phyloP scores from a whole-genome alignment of 2,888 invertebrate genomes.

The Eremobia ochroleuca region DNA sequence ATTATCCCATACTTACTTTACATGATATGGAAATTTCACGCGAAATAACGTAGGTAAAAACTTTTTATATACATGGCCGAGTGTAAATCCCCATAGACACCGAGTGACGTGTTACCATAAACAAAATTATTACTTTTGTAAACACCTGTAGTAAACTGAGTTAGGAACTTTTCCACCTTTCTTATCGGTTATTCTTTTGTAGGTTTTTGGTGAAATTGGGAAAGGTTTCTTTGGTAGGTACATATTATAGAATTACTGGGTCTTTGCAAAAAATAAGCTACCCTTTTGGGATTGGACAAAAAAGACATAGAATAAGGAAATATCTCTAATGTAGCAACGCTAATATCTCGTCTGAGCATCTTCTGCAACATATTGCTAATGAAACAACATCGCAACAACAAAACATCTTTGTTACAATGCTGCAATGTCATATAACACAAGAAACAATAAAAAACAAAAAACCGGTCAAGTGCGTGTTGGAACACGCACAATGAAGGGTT shows the following conservation, averaged over 20 bases:
- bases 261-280: background rate
- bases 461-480: no score
- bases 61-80: conserved; percentile 30
- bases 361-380: no score
- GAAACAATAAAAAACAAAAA: background rate
- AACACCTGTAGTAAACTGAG: conserved; percentile 53
- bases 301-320: background rate
- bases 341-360: background rate
- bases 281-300: background rate
- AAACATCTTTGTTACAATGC: background rate
- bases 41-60: conserved; percentile 25
- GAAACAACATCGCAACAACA: background rate
- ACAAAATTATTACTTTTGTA: conserved; percentile 58
- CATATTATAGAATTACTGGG: conserved; percentile 7
- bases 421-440: background rate
- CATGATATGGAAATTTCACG: conserved; percentile 39
- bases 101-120: conserved; percentile 51
- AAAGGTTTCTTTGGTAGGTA: background rate
- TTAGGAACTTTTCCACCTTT: conserved; percentile 55
- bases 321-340: background rate
- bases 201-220: conserved; percentile 21
- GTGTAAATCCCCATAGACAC: conserved; percentile 52
- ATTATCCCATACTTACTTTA: conserved; percentile 31
- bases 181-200: conserved; percentile 29
- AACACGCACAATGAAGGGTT: no score